These are phyloP conservation scores for Megalurothrips usitatus DNA, from an alignment of 2,888 invertebrate genomes.

Conservation along the genomic window DNA sequence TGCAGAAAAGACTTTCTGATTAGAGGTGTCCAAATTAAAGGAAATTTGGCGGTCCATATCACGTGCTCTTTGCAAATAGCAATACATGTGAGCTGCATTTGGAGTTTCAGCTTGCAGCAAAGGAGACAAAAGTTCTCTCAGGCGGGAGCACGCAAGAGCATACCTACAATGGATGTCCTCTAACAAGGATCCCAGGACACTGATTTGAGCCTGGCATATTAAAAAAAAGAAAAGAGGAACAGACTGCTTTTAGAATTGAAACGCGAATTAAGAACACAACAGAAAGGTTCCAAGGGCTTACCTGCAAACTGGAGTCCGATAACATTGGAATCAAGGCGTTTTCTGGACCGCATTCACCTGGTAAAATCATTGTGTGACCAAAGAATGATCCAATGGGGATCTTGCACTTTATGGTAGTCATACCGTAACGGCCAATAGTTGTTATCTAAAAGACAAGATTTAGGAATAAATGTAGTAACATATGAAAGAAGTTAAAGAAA, in stretches of 20 bases:
- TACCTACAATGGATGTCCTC: slow-evolving; percentile 77
- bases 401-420: slow-evolving; percentile 83
- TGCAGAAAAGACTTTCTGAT: slow-evolving; percentile 51
- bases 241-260: not conserved
- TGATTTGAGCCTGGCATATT: slow-evolving; percentile 33
- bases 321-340: slow-evolving; percentile 37
- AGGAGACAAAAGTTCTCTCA: slow-evolving; percentile 73
- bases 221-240: slow-evolving; percentile 17
- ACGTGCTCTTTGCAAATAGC: slow-evolving; percentile 58
- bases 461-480: not conserved
- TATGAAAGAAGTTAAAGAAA: slow-evolving; percentile 12
- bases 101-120: slow-evolving; percentile 73
- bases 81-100: slow-evolving; percentile 76
- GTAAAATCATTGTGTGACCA: slow-evolving; percentile 77
- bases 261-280: slow-evolving; percentile 21
- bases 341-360: slow-evolving; percentile 55
- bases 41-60: not conserved
- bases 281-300: slow-evolving; percentile 33
- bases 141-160: slow-evolving; percentile 69
- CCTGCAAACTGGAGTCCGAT: slow-evolving; percentile 40
- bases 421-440: slow-evolving; percentile 85
- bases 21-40: slow-evolving; percentile 34
- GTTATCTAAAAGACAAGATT: slow-evolving; percentile 61
- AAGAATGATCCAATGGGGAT: slow-evolving; percentile 92
- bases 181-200: slow-evolving; percentile 61